phyloP scores from a whole-genome alignment of 2,113 vertebrate species.

The Amblyornis subalaris region DNA sequence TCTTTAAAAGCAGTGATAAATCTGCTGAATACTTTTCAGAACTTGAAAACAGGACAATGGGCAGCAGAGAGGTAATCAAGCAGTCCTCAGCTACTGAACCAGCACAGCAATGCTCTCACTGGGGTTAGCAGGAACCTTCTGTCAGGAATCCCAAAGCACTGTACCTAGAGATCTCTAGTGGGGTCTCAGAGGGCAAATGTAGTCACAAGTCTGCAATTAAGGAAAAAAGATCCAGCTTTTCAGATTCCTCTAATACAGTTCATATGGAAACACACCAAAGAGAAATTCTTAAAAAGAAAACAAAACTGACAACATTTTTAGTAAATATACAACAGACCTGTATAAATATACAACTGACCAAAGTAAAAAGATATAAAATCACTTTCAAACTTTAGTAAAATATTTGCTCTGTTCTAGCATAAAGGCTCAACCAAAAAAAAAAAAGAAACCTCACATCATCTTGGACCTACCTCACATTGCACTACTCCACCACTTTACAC shows the following conservation, averaged over 20 bases:
- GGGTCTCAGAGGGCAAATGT: not conserved
- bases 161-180: not conserved
- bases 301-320: not conserved
- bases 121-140: not conserved
- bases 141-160: not conserved
- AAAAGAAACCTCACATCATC: not conserved
- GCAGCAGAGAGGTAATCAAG: not conserved
- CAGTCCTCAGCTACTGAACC: not conserved
- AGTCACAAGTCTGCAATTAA: not conserved
- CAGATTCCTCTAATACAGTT: not conserved
- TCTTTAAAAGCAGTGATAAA: conserved; percentile 50
- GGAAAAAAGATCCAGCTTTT: not conserved
- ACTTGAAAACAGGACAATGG: not conserved
- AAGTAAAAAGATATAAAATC: not conserved
- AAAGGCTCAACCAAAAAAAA: not conserved
- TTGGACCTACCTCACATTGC: not conserved
- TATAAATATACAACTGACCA: not conserved
- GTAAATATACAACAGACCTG: not conserved
- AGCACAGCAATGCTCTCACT: not conserved
- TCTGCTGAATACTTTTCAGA: conserved; percentile 20
- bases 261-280: not conserved
- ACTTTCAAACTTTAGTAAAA: not conserved
- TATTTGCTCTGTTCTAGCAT: not conserved
- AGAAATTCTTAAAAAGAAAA: not conserved
- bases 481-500: not conserved